These are phyloP conservation scores for Danaus chrysippus DNA, from an alignment of 2,888 invertebrate genomes.

Conservation along the genomic window DNA sequence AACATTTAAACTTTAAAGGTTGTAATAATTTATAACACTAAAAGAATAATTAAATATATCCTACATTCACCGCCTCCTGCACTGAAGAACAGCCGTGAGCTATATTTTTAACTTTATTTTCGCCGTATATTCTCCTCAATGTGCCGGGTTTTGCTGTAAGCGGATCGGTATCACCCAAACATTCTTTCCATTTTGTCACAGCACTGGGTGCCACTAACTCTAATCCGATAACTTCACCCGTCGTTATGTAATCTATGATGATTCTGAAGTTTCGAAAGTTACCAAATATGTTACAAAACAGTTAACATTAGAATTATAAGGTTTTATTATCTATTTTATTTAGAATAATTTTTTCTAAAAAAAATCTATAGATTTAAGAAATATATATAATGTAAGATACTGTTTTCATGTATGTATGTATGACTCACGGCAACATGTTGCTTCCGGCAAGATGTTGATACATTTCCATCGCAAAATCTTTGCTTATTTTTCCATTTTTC, in stretches of 20 bases:
- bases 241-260: constrained; percentile 82
- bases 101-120: constrained; percentile 81
- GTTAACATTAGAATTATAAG: no score
- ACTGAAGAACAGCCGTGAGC: constrained; percentile 84
- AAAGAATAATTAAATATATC: constrained; percentile 32
- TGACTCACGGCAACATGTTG: constrained; percentile 79
- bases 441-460: constrained; percentile 78
- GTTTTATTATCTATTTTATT: no score
- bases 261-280: constrained; percentile 52
- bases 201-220: constrained; percentile 86
- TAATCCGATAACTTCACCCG: constrained; percentile 85
- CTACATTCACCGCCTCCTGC: constrained; percentile 74
- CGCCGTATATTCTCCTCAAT: constrained; percentile 83
- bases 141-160: constrained; percentile 79
- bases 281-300: no score
- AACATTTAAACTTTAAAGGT: neutral
- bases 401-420: no score
- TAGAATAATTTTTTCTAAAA: no score
- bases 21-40: neutral
- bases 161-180: constrained; percentile 83
- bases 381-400: no score
- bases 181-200: constrained; percentile 80
- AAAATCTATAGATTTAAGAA: no score
- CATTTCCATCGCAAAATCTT: constrained; percentile 83
- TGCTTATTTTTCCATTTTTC: constrained; percentile 84